Conservation (phyloP, 2,888 invertebrate species). For the Allolobophora icterica region DNA sequence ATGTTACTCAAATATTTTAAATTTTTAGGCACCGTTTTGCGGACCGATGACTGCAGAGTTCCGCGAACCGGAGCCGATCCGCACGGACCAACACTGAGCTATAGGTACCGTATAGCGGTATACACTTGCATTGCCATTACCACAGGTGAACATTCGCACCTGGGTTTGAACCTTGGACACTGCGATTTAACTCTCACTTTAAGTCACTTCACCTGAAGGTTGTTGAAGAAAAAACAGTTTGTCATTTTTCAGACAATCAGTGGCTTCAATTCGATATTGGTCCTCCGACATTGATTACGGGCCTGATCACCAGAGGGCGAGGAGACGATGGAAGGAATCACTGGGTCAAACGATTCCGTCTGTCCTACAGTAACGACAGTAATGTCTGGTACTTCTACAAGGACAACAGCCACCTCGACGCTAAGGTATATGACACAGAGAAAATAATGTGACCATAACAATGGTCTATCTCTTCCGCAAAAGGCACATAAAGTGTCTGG, state of each 20-base stretch:
- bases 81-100: no score
- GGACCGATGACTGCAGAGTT: no score
- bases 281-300: slow-evolving; percentile 68
- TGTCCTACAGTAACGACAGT: slow-evolving; percentile 69
- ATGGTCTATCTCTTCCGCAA: not conserved
- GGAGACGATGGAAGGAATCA: slow-evolving; percentile 67
- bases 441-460: not conserved
- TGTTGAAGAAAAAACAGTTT: not conserved
- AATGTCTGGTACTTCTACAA: slow-evolving; percentile 68
- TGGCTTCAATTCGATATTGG: slow-evolving; percentile 70
- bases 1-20: no score
- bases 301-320: slow-evolving; percentile 67
- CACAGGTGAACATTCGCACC: no score
- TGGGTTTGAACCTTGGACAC: no score
- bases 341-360: slow-evolving; percentile 68
- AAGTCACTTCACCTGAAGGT: not conserved
- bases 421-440: slow-evolving; percentile 63
- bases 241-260: slow-evolving; percentile 63
- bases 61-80: no score
- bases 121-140: no score
- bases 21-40: no score
- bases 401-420: slow-evolving; percentile 67
- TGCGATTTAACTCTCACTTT: not conserved
- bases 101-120: no score
- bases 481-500: no score